A percentile compares a stretch with the other conserved stretches of the same genome.
phyloP scores from a whole-genome alignment of 2,888 invertebrate genomes.

The Sinopyrophorus schimmeli region DNA sequence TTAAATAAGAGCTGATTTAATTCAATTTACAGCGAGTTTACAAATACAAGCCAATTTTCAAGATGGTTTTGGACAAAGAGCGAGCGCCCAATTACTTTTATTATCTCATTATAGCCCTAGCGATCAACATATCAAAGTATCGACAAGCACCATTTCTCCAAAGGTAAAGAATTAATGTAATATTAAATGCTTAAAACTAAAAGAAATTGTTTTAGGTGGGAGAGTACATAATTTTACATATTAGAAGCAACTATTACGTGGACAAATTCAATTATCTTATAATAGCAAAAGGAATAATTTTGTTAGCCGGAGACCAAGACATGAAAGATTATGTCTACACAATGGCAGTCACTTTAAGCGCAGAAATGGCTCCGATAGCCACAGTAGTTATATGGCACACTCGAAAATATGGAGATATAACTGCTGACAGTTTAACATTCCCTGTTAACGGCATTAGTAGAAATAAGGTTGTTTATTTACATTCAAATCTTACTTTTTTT shows the following conservation, averaged over 20 bases:
- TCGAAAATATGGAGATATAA: constrained; percentile 78
- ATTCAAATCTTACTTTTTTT: constrained; percentile 3
- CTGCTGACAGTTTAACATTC: constrained; percentile 93
- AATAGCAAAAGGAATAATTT: constrained; percentile 89
- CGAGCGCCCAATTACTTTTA: constrained; percentile 70
- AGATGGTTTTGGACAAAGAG: constrained; percentile 69
- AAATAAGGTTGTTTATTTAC: constrained; percentile 69
- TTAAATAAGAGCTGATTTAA: too few relatives aligned
- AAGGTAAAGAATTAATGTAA: constrained; percentile 60
- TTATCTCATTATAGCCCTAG: constrained; percentile 80
- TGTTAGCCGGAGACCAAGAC: constrained; percentile 81
- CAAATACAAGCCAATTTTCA: constrained; percentile 67
- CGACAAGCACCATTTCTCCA: constrained; percentile 81
- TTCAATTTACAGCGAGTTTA: constrained; percentile 36
- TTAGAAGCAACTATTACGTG: constrained; percentile 87
- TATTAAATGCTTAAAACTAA: too few relatives aligned
- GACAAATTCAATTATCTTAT: constrained; percentile 89
- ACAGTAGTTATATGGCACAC: constrained; percentile 89
- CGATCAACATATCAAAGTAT: constrained; percentile 81
- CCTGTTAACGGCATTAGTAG: constrained; percentile 93
- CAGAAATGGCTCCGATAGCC: constrained; percentile 92
- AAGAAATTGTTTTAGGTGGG: constrained; percentile 71
- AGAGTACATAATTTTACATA: constrained; percentile 92
- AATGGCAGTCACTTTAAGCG: constrained; percentile 78
- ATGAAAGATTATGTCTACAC: constrained; percentile 80